Percentiles rank a stretch among this genome's conserved stretches.
Conservation (phyloP, 2,797 vertebrate genomes). For the Morelia viridis region DNA sequence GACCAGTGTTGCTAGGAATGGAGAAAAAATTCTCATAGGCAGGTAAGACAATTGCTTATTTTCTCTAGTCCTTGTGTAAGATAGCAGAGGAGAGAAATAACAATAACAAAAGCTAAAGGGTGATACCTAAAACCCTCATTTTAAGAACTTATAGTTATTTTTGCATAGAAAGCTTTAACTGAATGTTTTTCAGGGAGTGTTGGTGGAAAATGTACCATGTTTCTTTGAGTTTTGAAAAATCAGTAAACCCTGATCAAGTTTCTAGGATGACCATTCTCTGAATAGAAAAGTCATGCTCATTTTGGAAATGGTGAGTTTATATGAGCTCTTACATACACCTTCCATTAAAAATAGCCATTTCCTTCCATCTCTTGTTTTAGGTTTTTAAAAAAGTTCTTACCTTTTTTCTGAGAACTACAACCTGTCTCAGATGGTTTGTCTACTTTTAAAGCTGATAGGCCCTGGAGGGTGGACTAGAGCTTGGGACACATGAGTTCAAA, state of each 20-base stretch:
- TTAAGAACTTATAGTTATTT: not conserved
- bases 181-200: not conserved
- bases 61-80: not conserved
- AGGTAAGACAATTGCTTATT: constrained; percentile 1
- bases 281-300: constrained; percentile 22
- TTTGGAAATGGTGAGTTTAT: constrained; percentile 15
- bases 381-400: constrained; percentile 47
- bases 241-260: not conserved
- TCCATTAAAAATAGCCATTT: constrained; percentile 17
- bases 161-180: not conserved
- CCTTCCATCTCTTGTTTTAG: not conserved
- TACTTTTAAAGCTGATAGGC: not conserved
- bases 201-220: not conserved
- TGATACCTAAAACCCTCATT: not conserved
- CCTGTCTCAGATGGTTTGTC: not conserved
- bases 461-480: not conserved
- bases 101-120: not conserved
- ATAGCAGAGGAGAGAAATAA: not conserved
- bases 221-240: constrained; percentile 31
- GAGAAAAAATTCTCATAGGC: constrained; percentile 9
- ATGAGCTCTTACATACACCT: not conserved
- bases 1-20: not conserved
- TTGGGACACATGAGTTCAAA: not conserved
- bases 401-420: not conserved
- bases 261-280: constrained; percentile 3